Evolutionary conservation across 2,888 invertebrate genomes (phyloP), one percentile per base, ranked within the genome.

Genomic region (Rhynchonema sp.): DNA sequence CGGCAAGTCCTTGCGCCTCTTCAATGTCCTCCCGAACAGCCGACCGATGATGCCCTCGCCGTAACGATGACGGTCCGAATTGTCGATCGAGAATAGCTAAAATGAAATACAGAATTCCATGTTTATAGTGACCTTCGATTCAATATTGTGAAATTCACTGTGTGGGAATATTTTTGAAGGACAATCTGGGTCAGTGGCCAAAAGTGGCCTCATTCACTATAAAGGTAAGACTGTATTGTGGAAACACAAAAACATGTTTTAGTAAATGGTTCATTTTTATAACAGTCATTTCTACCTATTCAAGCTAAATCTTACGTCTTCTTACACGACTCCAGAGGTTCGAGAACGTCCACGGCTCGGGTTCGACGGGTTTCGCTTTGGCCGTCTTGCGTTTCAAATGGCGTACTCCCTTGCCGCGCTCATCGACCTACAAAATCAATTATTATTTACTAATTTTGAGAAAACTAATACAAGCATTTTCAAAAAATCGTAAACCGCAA

Each of bases 1-100:
- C 60, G 64, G 81, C 30, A 61, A 80, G 69, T 84, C 81, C 61
- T 64, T 55, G 70, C 72, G 63, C 55, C 58, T 30, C 76, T 57
- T 84, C 80, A 49, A 84, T 57, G 70, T 72, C 38, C 74, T 84
- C 82, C 85, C 82, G 72, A 86, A 84, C 70, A 85, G 79, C 67
- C 83, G 79, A 56, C 86, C 86, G 59, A 86, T 80, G 75, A 86
- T 80, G 66, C 88, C 83, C 83, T 85, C 82, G 69, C 87, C 84
- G 49, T 17, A 49, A 20, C 49, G 49, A n/a, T n/a, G 49, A n/a
- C 49, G 49, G 49, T 49, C 49, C 6, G 49, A 49, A n/a, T 49
- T 49, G 49, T 23, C 23, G 13, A n/a, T 23, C 13, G 49, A 17
- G 49, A 49, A 49, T 20, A 49, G 6, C 49, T 49, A n/a, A 23